Percentiles rank a stretch among this genome's conserved stretches.
These are phyloP conservation scores for Lota lota DNA, from an alignment of 2,113 vertebrate genomes.

Conservation along the genomic window DNA sequence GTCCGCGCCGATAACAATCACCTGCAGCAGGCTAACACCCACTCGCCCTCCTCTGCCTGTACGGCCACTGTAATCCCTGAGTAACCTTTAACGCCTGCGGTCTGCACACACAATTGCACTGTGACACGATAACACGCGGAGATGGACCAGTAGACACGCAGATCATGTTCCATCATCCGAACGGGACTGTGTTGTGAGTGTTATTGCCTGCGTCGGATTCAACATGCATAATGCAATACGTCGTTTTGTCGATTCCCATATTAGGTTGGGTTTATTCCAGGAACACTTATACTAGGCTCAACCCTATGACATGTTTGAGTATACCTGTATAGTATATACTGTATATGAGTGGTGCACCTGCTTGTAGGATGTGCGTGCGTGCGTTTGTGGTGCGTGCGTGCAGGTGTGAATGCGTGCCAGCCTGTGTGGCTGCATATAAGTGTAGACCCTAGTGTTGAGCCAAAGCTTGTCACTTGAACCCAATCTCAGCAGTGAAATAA, in stretches of 20 bases:
- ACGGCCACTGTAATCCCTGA: not conserved
- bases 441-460: slow-evolving; percentile 4
- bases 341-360: slow-evolving; percentile 22
- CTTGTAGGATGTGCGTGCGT: slow-evolving; percentile 44
- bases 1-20: not conserved
- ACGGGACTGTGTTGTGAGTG: too few species aligned
- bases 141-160: too few species aligned
- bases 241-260: too few species aligned
- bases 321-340: too few species aligned
- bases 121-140: not conserved
- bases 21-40: too few species aligned
- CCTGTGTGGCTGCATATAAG: slow-evolving; percentile 12
- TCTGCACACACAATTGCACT: not conserved
- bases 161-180: not conserved
- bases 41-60: too few species aligned
- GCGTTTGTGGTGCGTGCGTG: slow-evolving; percentile 33
- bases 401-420: slow-evolving; percentile 2
- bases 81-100: not conserved
- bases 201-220: too few species aligned
- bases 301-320: too few species aligned
- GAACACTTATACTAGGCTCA: too few species aligned
- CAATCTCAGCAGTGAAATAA: slow-evolving; percentile 53
- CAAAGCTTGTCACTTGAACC: slow-evolving; percentile 30
- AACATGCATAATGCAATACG: too few species aligned
- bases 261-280: too few species aligned